Evolutionary conservation across 2,888 invertebrate genomes (phyloP).

Genomic region (Baronia brevicornis): DNA sequence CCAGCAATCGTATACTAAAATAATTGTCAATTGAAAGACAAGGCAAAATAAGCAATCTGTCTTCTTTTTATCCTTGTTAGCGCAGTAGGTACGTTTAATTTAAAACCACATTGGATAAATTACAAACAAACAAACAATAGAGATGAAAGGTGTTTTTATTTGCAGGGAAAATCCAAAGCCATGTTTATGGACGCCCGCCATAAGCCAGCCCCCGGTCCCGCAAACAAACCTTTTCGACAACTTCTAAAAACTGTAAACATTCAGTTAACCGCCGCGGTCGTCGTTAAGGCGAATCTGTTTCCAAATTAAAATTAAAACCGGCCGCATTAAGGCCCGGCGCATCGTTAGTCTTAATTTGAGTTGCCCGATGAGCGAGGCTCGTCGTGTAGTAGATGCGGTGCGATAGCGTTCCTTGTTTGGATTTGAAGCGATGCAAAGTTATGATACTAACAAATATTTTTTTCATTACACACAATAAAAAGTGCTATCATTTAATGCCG

Average conservation of each 20-base stretch:
- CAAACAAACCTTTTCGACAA: constrained; percentile 5
- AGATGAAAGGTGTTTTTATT: constrained; percentile 6
- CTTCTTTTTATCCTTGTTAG: too few relatives aligned
- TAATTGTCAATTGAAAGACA: too few relatives aligned
- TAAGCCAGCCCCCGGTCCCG: not conserved
- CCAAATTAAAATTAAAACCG: constrained; percentile 67
- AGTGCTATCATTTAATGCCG: too few relatives aligned
- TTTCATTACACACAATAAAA: not conserved
- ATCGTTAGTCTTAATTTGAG: constrained; percentile 72
- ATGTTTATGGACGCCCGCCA: constrained; percentile 3
- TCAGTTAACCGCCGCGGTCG: constrained; percentile 23
- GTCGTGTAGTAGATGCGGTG: constrained; percentile 22
- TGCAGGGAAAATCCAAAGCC: constrained; percentile 1
- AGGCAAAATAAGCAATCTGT: too few relatives aligned
- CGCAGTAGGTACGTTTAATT: too few relatives aligned
- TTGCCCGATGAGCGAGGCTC: constrained; percentile 34
- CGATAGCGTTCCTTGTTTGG: constrained; percentile 15
- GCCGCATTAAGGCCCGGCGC: constrained; percentile 49
- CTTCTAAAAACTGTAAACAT: constrained; percentile 17
- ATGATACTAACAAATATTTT: not conserved
- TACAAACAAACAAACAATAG: too few relatives aligned
- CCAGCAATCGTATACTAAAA: too few relatives aligned
- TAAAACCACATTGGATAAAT: too few relatives aligned
- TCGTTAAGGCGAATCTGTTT: constrained; percentile 59
- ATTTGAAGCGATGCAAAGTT: not conserved